A percentile compares a stretch with the other conserved stretches of the same genome.
Evolutionary conservation across 1,140 invertebrate species (phyloP).

Genomic region (Polyergus mexicanus): DNA sequence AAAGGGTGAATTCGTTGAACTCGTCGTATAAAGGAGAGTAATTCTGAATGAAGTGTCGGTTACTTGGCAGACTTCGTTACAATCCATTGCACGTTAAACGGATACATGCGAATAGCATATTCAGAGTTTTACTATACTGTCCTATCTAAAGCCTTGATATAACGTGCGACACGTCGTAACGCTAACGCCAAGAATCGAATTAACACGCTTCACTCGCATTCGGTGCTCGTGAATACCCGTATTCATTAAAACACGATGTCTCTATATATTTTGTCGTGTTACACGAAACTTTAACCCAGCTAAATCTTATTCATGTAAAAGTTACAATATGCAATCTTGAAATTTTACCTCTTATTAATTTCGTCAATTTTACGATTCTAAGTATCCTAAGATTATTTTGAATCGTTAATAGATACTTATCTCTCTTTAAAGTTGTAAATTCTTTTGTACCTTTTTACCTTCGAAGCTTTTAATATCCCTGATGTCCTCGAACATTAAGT

Average conservation of each 20-base stretch:
- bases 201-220: slow-evolving; percentile 14
- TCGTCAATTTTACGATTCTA: neutral
- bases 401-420: neutral
- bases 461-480: neutral
- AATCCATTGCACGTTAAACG: neutral
- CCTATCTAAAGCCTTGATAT: slow-evolving; percentile 16
- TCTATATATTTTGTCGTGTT: neutral
- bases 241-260: neutral
- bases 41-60: slow-evolving; percentile 68
- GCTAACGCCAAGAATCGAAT: slow-evolving; percentile 38
- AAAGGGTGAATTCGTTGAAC: slow-evolving; percentile 20
- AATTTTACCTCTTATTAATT: neutral
- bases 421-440: neutral
- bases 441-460: neutral
- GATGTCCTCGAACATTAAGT: neutral
- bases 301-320: neutral
- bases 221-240: slow-evolving; percentile 9
- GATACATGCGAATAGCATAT: slow-evolving; percentile 47
- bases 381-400: neutral
- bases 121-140: neutral
- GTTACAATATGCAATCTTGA: neutral
- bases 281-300: neutral
- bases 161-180: slow-evolving; percentile 38
- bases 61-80: slow-evolving; percentile 63
- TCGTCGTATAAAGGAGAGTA: neutral